These are phyloP conservation scores for Phania funesta DNA, from an alignment of 2,888 invertebrate genomes.

Conservation along the genomic window DNA sequence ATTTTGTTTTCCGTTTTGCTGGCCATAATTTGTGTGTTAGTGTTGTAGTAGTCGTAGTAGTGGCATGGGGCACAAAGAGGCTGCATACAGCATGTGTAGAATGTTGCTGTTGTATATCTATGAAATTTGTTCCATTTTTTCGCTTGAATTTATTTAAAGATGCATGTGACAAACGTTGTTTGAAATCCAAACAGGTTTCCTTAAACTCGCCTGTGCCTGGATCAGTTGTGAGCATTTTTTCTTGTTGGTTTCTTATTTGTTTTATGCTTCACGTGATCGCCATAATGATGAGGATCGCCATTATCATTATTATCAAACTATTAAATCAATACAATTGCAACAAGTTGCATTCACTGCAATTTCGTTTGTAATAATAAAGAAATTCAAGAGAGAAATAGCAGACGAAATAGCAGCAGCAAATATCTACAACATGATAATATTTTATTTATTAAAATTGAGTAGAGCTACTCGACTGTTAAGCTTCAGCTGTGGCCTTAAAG, in stretches of 20 bases:
- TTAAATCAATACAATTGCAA: conserved; percentile 55
- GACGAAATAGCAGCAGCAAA: conserved; percentile 41
- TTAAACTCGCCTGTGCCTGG: conserved; percentile 5
- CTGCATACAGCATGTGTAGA: not conserved
- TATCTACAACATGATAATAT: conserved; percentile 32
- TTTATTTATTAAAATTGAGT: conserved; percentile 17
- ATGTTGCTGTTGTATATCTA: conserved; percentile 28
- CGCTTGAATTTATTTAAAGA: conserved; percentile 55
- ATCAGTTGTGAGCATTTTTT: not conserved
- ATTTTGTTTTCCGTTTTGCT: conserved; percentile 58
- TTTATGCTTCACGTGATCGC: conserved; percentile 44
- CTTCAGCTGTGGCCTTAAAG: not conserved
- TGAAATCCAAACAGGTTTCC: conserved; percentile 60
- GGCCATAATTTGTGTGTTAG: conserved; percentile 41
- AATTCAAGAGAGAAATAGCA: conserved; percentile 43
- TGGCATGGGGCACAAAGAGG: not conserved
- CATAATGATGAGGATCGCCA: conserved; percentile 35
- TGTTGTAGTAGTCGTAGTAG: too few relatives aligned
- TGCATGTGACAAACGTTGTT: conserved; percentile 62
- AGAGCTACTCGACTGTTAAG: not conserved
- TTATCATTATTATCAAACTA: conserved; percentile 36
- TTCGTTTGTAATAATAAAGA: conserved; percentile 45
- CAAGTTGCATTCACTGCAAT: conserved; percentile 29
- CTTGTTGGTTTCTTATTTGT: conserved; percentile 18
- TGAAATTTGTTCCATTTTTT: conserved; percentile 62